These are phyloP conservation scores for Dendrocopos noguchii DNA, from an alignment of 2,113 vertebrate genomes.

Conservation along the genomic window DNA sequence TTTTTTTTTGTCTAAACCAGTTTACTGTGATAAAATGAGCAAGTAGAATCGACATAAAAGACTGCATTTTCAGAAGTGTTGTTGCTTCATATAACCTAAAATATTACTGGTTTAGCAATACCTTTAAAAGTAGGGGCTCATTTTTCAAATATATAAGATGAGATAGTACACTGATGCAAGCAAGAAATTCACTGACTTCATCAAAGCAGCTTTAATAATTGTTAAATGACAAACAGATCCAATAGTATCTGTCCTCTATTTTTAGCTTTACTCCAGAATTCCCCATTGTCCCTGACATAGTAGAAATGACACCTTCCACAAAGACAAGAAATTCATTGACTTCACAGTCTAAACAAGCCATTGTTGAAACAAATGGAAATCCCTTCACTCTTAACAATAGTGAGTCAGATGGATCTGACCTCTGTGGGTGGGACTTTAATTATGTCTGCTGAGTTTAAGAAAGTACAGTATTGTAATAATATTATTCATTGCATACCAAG, in stretches of 20 bases:
- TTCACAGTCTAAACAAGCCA: conserved; percentile 38
- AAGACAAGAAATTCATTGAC: conserved; percentile 51
- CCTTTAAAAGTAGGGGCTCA: background rate
- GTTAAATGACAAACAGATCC: background rate
- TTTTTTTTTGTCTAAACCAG: background rate
- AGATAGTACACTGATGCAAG: background rate
- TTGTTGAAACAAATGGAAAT: conserved; percentile 45
- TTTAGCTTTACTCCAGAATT: conserved; percentile 12
- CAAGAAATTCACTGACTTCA: background rate
- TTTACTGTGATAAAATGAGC: background rate
- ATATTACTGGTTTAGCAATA: background rate
- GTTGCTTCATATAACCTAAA: background rate
- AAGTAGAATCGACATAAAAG: background rate
- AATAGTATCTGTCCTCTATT: background rate
- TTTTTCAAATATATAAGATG: background rate
- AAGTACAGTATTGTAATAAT: conserved; percentile 59
- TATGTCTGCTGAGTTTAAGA: conserved; percentile 9
- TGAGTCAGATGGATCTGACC: conserved; percentile 35
- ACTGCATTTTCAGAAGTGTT: background rate
- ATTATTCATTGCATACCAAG: conserved; percentile 61
- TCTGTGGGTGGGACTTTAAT: conserved; percentile 42
- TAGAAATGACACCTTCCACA: conserved; percentile 38
- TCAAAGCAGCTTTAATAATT: background rate
- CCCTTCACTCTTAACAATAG: conserved; percentile 48
- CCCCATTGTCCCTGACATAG: background rate